Conservation (phyloP, 2,113 vertebrate genomes). For the Salvelinus alpinus region DNA sequence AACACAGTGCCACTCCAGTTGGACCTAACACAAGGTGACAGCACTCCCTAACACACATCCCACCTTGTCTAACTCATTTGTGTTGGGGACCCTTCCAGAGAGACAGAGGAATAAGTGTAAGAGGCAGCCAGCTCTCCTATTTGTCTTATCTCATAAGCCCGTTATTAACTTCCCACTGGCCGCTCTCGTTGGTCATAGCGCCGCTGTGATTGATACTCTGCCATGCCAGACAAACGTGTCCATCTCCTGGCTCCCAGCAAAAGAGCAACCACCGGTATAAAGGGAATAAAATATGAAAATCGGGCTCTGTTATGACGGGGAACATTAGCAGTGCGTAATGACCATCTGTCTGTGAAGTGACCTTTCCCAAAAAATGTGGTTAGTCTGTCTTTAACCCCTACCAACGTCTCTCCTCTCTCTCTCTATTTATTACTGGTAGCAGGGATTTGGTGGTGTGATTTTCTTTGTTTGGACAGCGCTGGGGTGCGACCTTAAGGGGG, state of each 20-base stretch:
- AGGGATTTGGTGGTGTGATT: constrained; percentile 45
- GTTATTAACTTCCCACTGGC: constrained; percentile 40
- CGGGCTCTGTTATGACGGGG: constrained; percentile 62
- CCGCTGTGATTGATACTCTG: constrained; percentile 51
- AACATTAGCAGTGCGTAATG: constrained; percentile 70
- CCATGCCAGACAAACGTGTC: constrained; percentile 21
- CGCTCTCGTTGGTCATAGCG: constrained; percentile 38
- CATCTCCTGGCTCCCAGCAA: constrained; percentile 29
- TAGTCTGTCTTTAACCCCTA: constrained; percentile 47
- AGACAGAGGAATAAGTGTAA: constrained; percentile 27
- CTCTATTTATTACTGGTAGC: constrained; percentile 23
- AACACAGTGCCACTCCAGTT: constrained; percentile 40
- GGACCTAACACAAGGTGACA: constrained; percentile 59
- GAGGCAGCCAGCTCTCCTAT: constrained; percentile 29
- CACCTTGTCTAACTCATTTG: constrained; percentile 49
- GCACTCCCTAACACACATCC: constrained; percentile 46
- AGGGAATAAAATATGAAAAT: constrained; percentile 57
- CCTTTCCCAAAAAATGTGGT: constrained; percentile 80
- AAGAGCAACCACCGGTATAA: constrained; percentile 41
- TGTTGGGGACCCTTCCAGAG: constrained; percentile 36
- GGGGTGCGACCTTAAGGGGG: constrained; percentile 62
- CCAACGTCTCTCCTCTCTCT: constrained; percentile 1
- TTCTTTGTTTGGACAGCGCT: constrained; percentile 67
- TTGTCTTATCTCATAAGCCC: constrained; percentile 39
- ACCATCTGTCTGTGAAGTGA: constrained; percentile 74